These are phyloP conservation scores for Sicus ferrugineus DNA, from an alignment of 2,888 invertebrate genomes.

Conservation along the genomic window DNA sequence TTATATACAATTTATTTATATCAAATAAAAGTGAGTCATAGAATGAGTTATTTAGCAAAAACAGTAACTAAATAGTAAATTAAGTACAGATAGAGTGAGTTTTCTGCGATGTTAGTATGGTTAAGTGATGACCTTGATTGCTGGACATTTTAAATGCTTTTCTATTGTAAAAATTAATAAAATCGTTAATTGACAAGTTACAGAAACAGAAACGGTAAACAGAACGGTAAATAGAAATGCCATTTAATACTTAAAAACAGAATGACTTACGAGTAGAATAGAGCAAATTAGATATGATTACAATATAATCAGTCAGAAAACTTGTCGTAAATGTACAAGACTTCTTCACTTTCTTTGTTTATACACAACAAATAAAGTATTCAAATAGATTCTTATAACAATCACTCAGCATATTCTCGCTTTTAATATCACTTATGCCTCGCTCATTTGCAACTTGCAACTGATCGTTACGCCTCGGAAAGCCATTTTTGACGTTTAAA, in stretches of 20 bases:
- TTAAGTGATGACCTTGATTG: too few species aligned
- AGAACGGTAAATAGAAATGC: neutral
- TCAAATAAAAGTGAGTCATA: neutral
- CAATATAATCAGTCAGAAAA: slow-evolving; percentile 24
- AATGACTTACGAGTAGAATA: neutral
- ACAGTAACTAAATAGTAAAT: neutral
- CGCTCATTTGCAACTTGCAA: neutral
- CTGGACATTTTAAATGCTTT: too few species aligned
- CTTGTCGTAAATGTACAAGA: neutral
- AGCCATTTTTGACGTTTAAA: neutral
- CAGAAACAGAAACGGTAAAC: neutral
- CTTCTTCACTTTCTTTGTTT: neutral
- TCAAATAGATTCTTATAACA: slow-evolving; percentile 21
- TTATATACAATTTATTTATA: slow-evolving; percentile 11
- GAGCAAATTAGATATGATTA: neutral
- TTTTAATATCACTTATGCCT: slow-evolving; percentile 20
- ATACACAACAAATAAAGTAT: slow-evolving; percentile 3
- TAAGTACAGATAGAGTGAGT: neutral
- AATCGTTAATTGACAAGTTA: neutral
- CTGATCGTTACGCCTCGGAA: neutral
- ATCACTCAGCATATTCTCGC: slow-evolving; percentile 6
- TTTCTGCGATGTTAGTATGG: too few species aligned
- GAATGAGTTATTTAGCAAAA: too few species aligned
- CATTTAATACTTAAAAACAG: neutral
- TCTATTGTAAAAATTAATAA: neutral